A percentile compares a stretch with the other conserved stretches of the same genome.
Conservation (phyloP, 2,797 vertebrate genomes). For the Thripadectes ignobilis region DNA sequence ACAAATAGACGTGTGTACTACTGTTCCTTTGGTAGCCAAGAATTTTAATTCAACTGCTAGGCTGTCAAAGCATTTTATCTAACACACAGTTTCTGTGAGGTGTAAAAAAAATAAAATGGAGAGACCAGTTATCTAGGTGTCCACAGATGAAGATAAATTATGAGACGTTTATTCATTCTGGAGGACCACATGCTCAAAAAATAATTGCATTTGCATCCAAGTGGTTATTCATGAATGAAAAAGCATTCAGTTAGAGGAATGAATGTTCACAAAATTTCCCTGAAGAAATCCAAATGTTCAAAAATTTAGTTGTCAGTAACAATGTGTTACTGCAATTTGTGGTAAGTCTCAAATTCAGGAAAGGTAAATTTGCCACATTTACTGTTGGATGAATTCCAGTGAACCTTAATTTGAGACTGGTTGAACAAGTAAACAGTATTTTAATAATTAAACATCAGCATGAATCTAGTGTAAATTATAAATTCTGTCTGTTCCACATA, state of each 20-base stretch:
- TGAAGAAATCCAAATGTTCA: background rate
- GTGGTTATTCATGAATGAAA: background rate
- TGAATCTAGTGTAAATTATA: background rate
- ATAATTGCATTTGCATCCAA: background rate
- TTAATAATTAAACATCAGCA: background rate
- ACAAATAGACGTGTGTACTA: background rate
- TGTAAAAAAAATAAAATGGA: background rate
- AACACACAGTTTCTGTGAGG: background rate
- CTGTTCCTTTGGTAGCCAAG: background rate
- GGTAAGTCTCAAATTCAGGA: background rate
- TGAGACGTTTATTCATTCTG: background rate
- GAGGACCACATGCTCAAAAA: background rate
- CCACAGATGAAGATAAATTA: background rate
- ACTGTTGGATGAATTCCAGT: background rate
- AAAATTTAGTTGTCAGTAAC: background rate
- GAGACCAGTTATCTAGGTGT: background rate
- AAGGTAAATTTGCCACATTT: background rate
- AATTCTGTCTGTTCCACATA: background rate
- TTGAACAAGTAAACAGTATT: slow-evolving; percentile 9
- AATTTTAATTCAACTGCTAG: background rate
- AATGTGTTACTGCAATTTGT: background rate
- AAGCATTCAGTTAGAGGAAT: background rate
- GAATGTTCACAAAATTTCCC: background rate
- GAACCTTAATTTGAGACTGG: background rate
- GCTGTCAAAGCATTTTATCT: background rate